phyloP scores from a whole-genome alignment of 35 echinoderm and acorn worm species.

The Amphiura filiformis region DNA sequence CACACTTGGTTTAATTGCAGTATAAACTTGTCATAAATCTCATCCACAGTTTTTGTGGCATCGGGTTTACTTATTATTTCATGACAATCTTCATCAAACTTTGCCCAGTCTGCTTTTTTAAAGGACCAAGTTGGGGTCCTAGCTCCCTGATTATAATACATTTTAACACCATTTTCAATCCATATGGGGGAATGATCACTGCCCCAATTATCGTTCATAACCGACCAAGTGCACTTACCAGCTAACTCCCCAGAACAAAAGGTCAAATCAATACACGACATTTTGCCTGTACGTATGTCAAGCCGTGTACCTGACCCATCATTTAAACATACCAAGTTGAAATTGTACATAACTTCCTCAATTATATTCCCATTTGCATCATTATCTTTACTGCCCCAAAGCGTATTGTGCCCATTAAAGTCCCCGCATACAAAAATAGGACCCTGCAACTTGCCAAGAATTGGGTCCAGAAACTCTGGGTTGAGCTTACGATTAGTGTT shows the following conservation, averaged over 20 bases:
- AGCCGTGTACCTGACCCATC: not conserved
- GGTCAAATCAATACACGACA: conserved; percentile 13
- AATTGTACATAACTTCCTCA: too few species aligned
- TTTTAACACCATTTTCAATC: not conserved
- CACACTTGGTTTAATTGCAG: not conserved
- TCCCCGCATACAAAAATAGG: too few species aligned
- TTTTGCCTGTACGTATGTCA: not conserved
- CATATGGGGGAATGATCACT: not conserved
- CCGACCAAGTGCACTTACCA: not conserved
- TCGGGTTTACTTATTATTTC: not conserved
- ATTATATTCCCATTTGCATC: too few species aligned
- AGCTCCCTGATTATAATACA: not conserved
- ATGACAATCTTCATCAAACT: not conserved
- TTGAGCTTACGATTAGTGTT: too few species aligned
- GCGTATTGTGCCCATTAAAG: too few species aligned
- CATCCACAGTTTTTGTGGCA: not conserved
- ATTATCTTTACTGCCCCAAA: too few species aligned
- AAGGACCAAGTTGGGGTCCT: not conserved
- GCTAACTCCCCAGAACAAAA: not conserved
- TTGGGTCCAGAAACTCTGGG: too few species aligned
- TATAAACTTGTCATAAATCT: not conserved
- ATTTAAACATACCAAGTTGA: too few species aligned
- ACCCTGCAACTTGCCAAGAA: not conserved
- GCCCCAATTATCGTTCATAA: not conserved
- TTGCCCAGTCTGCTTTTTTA: not conserved